A percentile compares a stretch with the other conserved stretches of the same genome.
Evolutionary conservation across 2,888 invertebrate genomes (phyloP).

Genomic region (Drosophila mimetica): DNA sequence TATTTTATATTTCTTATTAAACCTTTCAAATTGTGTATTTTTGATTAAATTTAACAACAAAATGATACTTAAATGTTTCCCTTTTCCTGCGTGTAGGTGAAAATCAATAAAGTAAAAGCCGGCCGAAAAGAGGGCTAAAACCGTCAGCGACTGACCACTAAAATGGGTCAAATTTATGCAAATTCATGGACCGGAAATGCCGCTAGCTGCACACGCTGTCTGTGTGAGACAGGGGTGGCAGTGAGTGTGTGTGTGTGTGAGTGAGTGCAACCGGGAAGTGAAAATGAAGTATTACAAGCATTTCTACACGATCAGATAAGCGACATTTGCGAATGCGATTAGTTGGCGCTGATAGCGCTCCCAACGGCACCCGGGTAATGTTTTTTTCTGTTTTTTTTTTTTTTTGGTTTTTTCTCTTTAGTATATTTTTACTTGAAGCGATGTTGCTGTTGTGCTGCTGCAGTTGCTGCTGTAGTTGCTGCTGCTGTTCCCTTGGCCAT

Average conservation of each 20-base stretch:
- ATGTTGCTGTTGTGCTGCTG: conserved; percentile 15
- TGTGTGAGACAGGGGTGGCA: conserved; percentile 60
- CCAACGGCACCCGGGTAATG: conserved; percentile 47
- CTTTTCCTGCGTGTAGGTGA: conserved; percentile 10
- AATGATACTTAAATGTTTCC: background rate
- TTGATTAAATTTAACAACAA: background rate
- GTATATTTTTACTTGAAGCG: conserved; percentile 27
- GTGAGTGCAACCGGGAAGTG: conserved; percentile 77
- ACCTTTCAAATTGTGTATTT: too few species aligned
- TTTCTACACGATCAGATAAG: conserved; percentile 83
- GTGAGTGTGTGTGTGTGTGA: conserved; percentile 3
- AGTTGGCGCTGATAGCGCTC: conserved; percentile 80
- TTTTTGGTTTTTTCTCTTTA: conserved; percentile 7
- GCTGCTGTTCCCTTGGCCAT: conserved; percentile 54
- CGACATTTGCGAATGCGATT: conserved; percentile 82
- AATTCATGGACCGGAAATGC: conserved; percentile 78
- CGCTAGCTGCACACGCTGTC: conserved; percentile 81
- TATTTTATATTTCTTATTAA: too few species aligned
- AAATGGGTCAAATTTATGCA: conserved; percentile 81
- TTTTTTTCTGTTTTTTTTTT: conserved; percentile 40
- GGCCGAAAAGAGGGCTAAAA: conserved; percentile 33
- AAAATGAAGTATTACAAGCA: conserved; percentile 83
- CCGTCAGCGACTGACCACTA: conserved; percentile 40
- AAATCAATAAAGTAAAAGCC: conserved; percentile 49
- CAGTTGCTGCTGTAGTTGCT: conserved; percentile 11